Evolutionary conservation across 1,140 invertebrate genomes (phyloP).

Genomic region (Lysiphlebus fabarum): DNA sequence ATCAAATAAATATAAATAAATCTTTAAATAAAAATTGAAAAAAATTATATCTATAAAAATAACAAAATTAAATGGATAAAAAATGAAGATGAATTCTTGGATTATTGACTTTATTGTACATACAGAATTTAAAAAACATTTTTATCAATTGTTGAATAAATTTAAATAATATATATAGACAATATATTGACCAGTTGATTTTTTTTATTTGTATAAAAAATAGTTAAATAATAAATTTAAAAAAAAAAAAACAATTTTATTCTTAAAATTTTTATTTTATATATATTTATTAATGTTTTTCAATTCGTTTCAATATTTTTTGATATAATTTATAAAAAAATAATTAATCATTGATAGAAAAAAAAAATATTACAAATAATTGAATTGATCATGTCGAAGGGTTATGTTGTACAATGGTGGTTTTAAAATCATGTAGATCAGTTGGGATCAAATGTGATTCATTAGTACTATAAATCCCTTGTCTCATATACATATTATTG

Average conservation of each 20-base stretch:
- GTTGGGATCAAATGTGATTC: conserved; percentile 52
- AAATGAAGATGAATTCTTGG: conserved; percentile 10
- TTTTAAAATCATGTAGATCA: conserved; percentile 39
- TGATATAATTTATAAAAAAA: background rate
- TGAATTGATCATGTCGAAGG: conserved; percentile 27
- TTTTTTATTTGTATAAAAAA: too few relatives aligned
- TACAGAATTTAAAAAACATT: conserved; percentile 27
- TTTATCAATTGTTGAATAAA: conserved; percentile 33
- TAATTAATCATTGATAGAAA: conserved; percentile 13
- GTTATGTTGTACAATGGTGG: background rate
- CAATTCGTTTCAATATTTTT: too few relatives aligned
- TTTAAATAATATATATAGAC: too few relatives aligned
- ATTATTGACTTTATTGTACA: background rate
- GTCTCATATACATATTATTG: too few relatives aligned
- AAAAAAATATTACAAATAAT: conserved; percentile 44
- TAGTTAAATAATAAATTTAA: too few relatives aligned
- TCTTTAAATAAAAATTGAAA: conserved; percentile 15
- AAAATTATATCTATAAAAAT: too few relatives aligned
- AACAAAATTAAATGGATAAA: conserved; percentile 1
- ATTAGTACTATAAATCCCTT: too few relatives aligned
- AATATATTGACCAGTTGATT: too few relatives aligned
- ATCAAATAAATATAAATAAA: conserved; percentile 7
- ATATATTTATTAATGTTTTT: too few relatives aligned
- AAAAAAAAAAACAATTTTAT: too few relatives aligned
- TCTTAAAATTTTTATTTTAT: too few relatives aligned